These are phyloP conservation scores for Ceratina australensis DNA, from an alignment of 1,140 invertebrate genomes.

Conservation along the genomic window DNA sequence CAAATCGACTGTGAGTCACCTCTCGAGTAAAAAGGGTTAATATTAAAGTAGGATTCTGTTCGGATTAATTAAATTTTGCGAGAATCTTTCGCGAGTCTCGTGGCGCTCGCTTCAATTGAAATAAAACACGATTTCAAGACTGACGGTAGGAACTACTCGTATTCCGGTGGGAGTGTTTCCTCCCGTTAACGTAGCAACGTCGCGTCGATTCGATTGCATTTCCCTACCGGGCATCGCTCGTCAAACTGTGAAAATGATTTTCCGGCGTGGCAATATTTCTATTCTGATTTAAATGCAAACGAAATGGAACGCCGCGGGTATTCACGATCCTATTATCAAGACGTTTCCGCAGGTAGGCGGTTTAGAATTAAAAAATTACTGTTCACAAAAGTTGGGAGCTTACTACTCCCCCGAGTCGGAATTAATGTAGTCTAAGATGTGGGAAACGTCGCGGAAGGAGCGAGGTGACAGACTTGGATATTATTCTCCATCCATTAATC, in stretches of 20 bases:
- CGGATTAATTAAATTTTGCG: too few relatives aligned
- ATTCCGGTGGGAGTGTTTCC: slow-evolving; percentile 1
- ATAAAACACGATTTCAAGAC: background rate
- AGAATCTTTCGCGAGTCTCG: too few relatives aligned
- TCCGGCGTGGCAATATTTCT: slow-evolving; percentile 9
- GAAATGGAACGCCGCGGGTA: background rate
- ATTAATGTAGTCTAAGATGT: slow-evolving; percentile 45
- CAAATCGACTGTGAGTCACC: too few relatives aligned
- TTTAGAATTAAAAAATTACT: background rate
- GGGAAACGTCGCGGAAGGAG: background rate
- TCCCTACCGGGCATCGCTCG: slow-evolving; percentile 10
- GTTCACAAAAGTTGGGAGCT: too few relatives aligned
- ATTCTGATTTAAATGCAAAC: slow-evolving; percentile 31
- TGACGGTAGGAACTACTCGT: background rate
- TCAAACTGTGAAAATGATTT: slow-evolving; percentile 10
- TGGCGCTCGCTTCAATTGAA: background rate
- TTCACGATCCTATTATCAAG: slow-evolving; percentile 13
- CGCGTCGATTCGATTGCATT: slow-evolving; percentile 16
- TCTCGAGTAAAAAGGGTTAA: too few relatives aligned
- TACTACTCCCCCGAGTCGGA: too few relatives aligned
- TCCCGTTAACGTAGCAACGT: background rate
- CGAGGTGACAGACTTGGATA: slow-evolving; percentile 8
- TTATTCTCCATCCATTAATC: slow-evolving; percentile 35
- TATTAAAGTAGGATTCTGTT: too few relatives aligned
- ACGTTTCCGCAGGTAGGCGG: background rate